Evolutionary conservation across 2,797 vertebrate genomes (phyloP), one percentile per base, ranked within the genome.

Genomic region (Bradypodion pumilum): DNA sequence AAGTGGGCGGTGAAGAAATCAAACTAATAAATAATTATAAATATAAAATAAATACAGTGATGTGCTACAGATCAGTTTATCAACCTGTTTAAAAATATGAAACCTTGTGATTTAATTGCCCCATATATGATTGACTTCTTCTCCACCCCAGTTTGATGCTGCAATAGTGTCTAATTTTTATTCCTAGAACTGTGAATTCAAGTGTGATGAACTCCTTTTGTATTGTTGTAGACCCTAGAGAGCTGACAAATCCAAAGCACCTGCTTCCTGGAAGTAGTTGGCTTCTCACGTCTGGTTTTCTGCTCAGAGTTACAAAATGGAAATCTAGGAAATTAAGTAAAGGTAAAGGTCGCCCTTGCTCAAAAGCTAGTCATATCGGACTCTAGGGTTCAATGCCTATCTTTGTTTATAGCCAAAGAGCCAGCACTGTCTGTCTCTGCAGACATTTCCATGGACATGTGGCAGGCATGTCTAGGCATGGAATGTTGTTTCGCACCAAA

Each of bases 81-180:
- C 70, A 85, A 74, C 81, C 77, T 74, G 87, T 80, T 74, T 75
- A 90, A 62, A 0, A 80, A 82, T 29, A 13, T n/a, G 32, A 85
- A 88, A 32, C 74, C 2, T 46, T 79, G 40, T 42, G 7, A 29
- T 1, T 9, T 66, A 15, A 32, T 66, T 49, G 44, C 37, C 44
- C 62, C n/a, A 40, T 42, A 63, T n/a, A 19, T 44, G n/a, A 62
- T 44, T 27, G 62, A 7, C 52, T 40, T 40, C 4, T 29, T 37
- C 4, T 52, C 7, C 9, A 29, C 63, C 37, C 7, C 27, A 9
- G 7, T 62, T 15, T 29, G 25, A 13, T 42, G 23, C 7, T 29
- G 12, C 42, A n/a, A n/a, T n/a, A n/a, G n/a, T n/a, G n/a, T n/a
- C 59, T 62, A 78, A 16, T 29, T 60, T 40, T 76, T 77, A 44